These are phyloP conservation scores for Lydus trimaculatus DNA, from an alignment of 2,888 invertebrate species.

Conservation along the genomic window DNA sequence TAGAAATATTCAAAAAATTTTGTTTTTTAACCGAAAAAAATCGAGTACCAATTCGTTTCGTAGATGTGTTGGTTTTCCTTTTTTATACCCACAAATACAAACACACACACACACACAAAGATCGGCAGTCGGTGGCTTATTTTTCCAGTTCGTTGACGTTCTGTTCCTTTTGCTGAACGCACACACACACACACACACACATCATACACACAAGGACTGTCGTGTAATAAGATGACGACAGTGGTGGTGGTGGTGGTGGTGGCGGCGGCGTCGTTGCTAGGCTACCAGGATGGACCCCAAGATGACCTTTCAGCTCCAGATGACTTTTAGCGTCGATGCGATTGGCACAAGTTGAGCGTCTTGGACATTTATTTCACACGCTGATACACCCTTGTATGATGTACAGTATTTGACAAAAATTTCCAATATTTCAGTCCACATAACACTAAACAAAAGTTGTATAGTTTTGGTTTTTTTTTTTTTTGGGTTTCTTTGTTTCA, in stretches of 20 bases:
- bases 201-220: neutral
- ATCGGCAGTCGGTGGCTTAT: too few species aligned
- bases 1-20: too few species aligned
- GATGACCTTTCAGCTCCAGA: conserved; percentile 60
- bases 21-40: too few species aligned
- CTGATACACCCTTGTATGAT: neutral
- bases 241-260: neutral
- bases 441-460: too few species aligned
- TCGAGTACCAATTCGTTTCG: too few species aligned
- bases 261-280: conserved; percentile 43
- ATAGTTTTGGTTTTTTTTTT: neutral
- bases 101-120: too few species aligned
- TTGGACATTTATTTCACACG: conserved; percentile 1
- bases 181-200: neutral
- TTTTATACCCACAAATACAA: neutral
- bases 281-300: conserved; percentile 49
- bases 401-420: neutral
- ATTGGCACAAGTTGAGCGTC: conserved; percentile 36
- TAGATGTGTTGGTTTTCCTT: too few species aligned
- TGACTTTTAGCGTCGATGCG: conserved; percentile 46
- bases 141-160: too few species aligned
- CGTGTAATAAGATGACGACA: neutral
- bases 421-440: too few species aligned
- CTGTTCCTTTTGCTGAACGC: neutral
- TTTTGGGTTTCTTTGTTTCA: neutral